Percentiles rank a stretch among this genome's conserved stretches.
Conservation (phyloP, 2,113 vertebrate genomes). For the Paracyprichromis sp. region DNA sequence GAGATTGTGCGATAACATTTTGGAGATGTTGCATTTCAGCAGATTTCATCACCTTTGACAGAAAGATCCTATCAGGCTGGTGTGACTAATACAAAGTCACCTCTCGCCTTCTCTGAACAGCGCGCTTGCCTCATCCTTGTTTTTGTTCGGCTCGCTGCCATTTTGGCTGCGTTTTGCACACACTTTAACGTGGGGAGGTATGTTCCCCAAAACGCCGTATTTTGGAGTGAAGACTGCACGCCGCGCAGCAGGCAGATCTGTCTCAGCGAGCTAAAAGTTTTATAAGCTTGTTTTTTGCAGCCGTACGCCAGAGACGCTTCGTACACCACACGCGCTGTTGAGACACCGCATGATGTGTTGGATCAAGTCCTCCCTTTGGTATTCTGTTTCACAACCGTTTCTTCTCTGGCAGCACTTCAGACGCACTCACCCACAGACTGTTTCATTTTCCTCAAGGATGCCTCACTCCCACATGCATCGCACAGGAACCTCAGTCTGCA, state of each 20-base stretch:
- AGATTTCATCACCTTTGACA: slow-evolving; percentile 21
- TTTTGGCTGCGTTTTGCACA: not conserved
- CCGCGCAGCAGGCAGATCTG: not conserved
- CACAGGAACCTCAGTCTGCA: not conserved
- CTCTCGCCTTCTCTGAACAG: not conserved
- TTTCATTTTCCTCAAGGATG: slow-evolving; percentile 40
- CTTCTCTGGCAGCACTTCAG: slow-evolving; percentile 53
- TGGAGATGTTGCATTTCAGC: slow-evolving; percentile 13
- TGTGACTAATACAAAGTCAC: not conserved
- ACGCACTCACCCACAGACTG: slow-evolving; percentile 10
- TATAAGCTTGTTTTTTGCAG: not conserved
- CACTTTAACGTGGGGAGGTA: fast-evolving
- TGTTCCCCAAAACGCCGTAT: not conserved
- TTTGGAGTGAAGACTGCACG: not conserved
- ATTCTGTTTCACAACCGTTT: slow-evolving; percentile 18
- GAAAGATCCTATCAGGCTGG: not conserved
- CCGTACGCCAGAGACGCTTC: not conserved
- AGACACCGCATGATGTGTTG: not conserved
- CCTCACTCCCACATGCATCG: slow-evolving; percentile 9
- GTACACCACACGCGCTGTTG: not conserved
- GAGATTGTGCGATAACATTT: not conserved
- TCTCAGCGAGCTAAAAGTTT: not conserved
- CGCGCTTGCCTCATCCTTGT: not conserved
- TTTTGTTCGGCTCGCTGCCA: not conserved
- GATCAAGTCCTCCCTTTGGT: slow-evolving; percentile 10